Percentiles rank a stretch among this genome's conserved stretches.
Evolutionary conservation across 2,113 vertebrate species (phyloP).

Genomic region (Oophaga pumilio): DNA sequence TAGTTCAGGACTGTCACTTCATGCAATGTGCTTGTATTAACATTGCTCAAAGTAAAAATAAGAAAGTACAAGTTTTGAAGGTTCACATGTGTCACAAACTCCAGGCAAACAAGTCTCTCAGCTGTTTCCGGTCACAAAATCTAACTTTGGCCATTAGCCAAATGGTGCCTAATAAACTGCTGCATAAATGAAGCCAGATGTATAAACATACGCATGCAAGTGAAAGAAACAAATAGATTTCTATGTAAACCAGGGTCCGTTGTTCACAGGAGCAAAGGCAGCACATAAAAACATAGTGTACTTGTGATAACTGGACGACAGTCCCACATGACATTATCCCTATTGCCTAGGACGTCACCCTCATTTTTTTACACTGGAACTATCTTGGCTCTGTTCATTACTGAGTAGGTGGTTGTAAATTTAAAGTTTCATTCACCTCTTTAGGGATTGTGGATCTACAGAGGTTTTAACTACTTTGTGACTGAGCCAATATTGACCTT

Average conservation of each 20-base stretch:
- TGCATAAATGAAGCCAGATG: conserved; percentile 13
- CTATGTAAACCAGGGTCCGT: not conserved
- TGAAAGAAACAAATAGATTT: not conserved
- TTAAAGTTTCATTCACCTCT: too few species aligned
- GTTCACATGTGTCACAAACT: not conserved
- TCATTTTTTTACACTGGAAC: not conserved
- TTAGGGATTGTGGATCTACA: not conserved
- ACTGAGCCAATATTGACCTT: too few species aligned
- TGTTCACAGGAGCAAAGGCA: not conserved
- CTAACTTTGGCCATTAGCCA: not conserved
- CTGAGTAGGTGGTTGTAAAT: not conserved
- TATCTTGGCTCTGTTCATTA: not conserved
- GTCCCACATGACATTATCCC: not conserved
- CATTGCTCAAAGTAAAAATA: not conserved
- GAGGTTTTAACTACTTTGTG: too few species aligned
- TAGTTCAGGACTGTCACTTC: not conserved
- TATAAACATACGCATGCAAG: not conserved
- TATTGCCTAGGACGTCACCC: not conserved
- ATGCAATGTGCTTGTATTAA: not conserved
- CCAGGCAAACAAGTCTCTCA: not conserved
- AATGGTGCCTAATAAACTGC: not conserved
- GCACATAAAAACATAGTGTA: not conserved
- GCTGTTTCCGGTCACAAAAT: not conserved
- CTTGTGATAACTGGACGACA: not conserved
- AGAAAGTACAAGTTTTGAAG: not conserved